phyloP scores from a whole-genome alignment of 2,888 invertebrate species.

The Sphinx pinastri region DNA sequence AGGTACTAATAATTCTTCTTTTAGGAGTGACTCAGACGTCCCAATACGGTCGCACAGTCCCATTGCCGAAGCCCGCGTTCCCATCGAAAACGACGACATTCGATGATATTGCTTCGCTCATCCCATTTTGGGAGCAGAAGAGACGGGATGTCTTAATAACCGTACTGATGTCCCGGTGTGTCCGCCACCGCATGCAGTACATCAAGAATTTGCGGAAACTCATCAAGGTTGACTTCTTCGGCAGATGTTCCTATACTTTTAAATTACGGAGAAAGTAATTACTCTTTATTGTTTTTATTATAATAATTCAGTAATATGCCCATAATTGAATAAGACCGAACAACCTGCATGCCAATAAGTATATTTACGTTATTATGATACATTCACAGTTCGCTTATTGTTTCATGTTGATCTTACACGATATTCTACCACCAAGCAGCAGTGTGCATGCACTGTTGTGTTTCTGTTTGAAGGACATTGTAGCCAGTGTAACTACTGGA shows the following conservation, averaged over 20 bases:
- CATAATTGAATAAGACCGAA: no score
- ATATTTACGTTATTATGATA: no score
- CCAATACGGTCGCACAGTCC: slow-evolving; percentile 85
- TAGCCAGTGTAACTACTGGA: no score
- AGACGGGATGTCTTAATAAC: slow-evolving; percentile 71
- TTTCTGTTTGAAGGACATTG: no score
- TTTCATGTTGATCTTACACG: slow-evolving; percentile 39
- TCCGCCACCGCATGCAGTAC: slow-evolving; percentile 77
- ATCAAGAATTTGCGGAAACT: slow-evolving; percentile 81
- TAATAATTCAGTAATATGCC: no score
- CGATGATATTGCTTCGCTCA: slow-evolving; percentile 38
- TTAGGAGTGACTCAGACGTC: slow-evolving; percentile 85
- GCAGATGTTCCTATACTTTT: slow-evolving; percentile 70
- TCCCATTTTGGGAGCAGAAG: slow-evolving; percentile 69
- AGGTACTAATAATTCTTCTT: slow-evolving; percentile 38
- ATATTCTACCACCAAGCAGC: no score
- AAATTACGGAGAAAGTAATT: slow-evolving; percentile 30
- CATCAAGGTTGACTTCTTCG: slow-evolving; percentile 84
- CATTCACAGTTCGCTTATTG: not conserved
- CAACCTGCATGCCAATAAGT: no score
- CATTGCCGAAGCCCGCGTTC: slow-evolving; percentile 40
- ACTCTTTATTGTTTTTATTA: not conserved
- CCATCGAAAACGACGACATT: slow-evolving; percentile 29
- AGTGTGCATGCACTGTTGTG: no score
- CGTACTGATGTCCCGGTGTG: slow-evolving; percentile 84